Base-by-base conservation (phyloP, 2,888 invertebrate genomes). In the Trichacis sp. region DNA sequence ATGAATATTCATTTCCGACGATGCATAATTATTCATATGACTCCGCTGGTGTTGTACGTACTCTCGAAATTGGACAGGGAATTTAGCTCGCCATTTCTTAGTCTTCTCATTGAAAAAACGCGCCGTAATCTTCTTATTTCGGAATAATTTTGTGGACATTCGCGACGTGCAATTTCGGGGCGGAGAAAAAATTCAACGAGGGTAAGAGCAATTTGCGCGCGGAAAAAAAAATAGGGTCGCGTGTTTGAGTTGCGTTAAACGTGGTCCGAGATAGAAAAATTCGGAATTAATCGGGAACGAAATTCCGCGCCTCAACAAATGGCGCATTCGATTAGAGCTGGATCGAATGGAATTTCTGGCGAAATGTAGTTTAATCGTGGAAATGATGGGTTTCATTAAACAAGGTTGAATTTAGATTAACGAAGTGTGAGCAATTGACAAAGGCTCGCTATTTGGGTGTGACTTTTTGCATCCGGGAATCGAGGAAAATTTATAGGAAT, bases 51-150 rank as follows among this genome's bases (percentile, higher is more conserved):
- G n/a, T 33, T 33, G 11, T 11, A 33, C 33, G 2, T n/a, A 33
- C 33, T 6, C n/a, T n/a, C n/a, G 33, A 33, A 33, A 33, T 33
- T 33, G 33, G n/a, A 33, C 33, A n/a, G 33, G 33, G 33, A 33
- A 33, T 33, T 33, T 33, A 6, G 33, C 33, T 33, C 11, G 33
- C n/a, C 33, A n/a, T 33, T 33, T 33, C 33, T 33, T 33, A 33
- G 33, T 33, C 33, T 33, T 24, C n/a, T 33, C 33, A 33, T 33
- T 33, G 33, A 33, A 33, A 33, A 33, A 6, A n/a, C 33, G 3
- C 33, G n/a, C 33, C n/a, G 33, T 33, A 33, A 33, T 33, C 33
- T 33, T 33, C 33, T 33, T 33, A 33, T n/a, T n/a, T n/a, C 33
- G 33, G 8, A 33, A n/a, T 33, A 33, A 33, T 33, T 33, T 33